phyloP scores from a whole-genome alignment of 2,888 invertebrate genomes.

The Hyles lineata region DNA sequence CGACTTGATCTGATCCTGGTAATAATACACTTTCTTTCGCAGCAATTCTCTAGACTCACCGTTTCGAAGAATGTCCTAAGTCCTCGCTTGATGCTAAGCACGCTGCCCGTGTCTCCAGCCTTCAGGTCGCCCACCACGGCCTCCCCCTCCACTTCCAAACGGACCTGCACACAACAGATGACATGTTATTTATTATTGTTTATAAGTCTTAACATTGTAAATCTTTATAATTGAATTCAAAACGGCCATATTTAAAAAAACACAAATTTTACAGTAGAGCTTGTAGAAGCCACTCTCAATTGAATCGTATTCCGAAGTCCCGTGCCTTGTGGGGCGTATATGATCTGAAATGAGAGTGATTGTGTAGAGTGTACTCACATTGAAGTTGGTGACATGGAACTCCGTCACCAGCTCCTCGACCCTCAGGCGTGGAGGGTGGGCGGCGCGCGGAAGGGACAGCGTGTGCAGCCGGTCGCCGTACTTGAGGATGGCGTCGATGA shows the following conservation, averaged over 20 bases:
- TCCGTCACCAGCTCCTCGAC: slow-evolving; percentile 52
- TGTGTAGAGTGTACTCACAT: slow-evolving; percentile 64
- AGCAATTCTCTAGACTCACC: no score
- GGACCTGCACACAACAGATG: slow-evolving; percentile 53
- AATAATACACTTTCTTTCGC: no score
- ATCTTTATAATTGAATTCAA: no score
- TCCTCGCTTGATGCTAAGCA: slow-evolving; percentile 61
- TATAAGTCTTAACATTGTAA: no score
- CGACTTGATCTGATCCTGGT: no score
- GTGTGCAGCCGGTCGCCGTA: slow-evolving; percentile 87
- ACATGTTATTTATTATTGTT: no score
- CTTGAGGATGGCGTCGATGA: slow-evolving; percentile 85
- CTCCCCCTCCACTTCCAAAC: slow-evolving; percentile 57
- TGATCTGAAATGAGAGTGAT: no score
- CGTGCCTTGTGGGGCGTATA: no score
- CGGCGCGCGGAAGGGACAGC: slow-evolving; percentile 65
- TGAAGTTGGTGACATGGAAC: slow-evolving; percentile 74
- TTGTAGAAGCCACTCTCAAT: no score
- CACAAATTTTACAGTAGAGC: no score
- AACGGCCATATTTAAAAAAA: no score
- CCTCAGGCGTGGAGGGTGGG: slow-evolving; percentile 13
- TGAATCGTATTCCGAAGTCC: no score
- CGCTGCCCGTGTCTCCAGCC: slow-evolving; percentile 62
- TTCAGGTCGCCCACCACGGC: slow-evolving; percentile 65
- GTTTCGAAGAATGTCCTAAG: slow-evolving; percentile 65